Base-by-base conservation (phyloP, 2,113 vertebrate genomes). In the Perognathus longimembris region DNA sequence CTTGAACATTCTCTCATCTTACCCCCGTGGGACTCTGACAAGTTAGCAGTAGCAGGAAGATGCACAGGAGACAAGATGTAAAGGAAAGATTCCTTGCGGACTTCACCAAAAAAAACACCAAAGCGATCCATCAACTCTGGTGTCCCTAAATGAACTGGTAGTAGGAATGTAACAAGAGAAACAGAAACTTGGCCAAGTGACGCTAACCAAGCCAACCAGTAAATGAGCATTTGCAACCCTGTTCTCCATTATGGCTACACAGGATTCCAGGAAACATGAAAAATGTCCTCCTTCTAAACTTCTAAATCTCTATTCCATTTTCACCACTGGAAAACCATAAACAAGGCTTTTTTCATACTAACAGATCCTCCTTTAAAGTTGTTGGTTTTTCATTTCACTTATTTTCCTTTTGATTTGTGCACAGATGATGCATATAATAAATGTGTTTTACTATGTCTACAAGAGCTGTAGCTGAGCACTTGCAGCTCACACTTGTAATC, bases 91-190 rank as follows among this genome's bases (percentile, higher is more conserved):
- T 75, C 54, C 73, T 59, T 45, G 18, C 2, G 74, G 21, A 40
- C 34, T 86, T 80, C 45, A 57, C 50, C 50, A 54, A 54, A 50
- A 50, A 32, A 92, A 78, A 40, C 38, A 69, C 66, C 34, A 50
- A 34, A 94, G 57, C 82, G 77, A 89, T n/a, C 59, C 81, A 89
- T 42, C 61, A n/a, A 63, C 64, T 64, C 20, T 24, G 5, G 4
- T 74, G 64, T 95, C 78, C 89, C 88, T 69, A 75, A 30, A 36
- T 93, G 85, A 95, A 87, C 89, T 91, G 57, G 57, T 15, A 78
- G 59, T 8, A 85, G 15, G n/a, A 57, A 74, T 78, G 50, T 67
- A 92, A 92, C 59, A 6, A 77, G 32, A 86, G 34, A 88, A 76
- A 76, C 54, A 88, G 32, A 42, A 92, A 90, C 88, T 42, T 76